These are phyloP conservation scores for Dipodomys stephensi DNA, from an alignment of 2,113 vertebrate genomes.

Conservation along the genomic window DNA sequence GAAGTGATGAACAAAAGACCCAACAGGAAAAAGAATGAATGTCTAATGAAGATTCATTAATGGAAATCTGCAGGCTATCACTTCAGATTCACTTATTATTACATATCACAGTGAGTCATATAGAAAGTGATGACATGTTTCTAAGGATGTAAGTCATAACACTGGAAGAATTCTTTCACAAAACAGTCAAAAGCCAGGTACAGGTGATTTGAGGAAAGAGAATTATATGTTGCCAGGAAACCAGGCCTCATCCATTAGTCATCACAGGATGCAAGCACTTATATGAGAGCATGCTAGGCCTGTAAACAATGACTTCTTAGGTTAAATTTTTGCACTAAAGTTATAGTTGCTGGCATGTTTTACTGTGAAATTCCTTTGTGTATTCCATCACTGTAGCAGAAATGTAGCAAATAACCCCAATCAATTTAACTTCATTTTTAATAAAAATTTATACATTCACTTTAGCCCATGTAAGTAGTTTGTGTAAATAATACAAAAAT, in stretches of 20 bases:
- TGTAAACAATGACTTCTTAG: not conserved
- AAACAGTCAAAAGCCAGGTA: not conserved
- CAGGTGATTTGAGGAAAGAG: not conserved
- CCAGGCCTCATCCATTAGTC: not conserved
- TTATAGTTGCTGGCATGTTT: not conserved
- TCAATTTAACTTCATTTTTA: conserved; percentile 20
- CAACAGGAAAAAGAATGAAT: not conserved
- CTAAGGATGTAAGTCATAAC: not conserved
- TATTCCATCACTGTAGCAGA: conserved; percentile 10
- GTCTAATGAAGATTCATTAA: not conserved
- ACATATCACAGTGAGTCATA: not conserved
- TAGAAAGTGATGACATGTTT: not conserved
- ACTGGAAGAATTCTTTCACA: conserved; percentile 28
- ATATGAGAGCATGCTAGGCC: not conserved
- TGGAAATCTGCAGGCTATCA: not conserved
- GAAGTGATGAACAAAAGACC: not conserved
- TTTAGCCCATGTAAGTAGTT: not conserved
- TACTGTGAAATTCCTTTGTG: conserved; percentile 39
- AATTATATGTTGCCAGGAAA: not conserved
- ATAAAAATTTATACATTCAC: not conserved
- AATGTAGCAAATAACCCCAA: not conserved
- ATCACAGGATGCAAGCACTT: not conserved
- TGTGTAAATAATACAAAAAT: not conserved
- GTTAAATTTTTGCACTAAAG: not conserved
- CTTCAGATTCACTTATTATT: not conserved